Evolutionary conservation across 1,140 invertebrate genomes (phyloP), one percentile per base, ranked within the genome.

Genomic region (Meloidogyne floridensis): DNA sequence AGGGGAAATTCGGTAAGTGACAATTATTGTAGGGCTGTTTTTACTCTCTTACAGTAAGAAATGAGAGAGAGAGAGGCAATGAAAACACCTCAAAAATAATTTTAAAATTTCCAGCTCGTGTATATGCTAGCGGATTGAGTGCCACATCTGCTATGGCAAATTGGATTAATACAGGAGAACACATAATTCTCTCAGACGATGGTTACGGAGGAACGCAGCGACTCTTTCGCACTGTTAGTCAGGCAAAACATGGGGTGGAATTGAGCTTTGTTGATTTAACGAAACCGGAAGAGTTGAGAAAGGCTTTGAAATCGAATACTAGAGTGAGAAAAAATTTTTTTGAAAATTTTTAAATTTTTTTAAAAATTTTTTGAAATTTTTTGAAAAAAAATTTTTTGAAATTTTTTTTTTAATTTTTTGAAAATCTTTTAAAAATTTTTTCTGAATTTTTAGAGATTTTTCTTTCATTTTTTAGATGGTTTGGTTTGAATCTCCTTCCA

Each of bases 401-500:
- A 32, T 32, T 32, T 32, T 32, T 32, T 2, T 32, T 32, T 0
- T 1, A 32, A 32, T 32, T 32, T 20, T 20, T 20, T 20, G 20
- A 20, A 20, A 20, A 20, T 20, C 20, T 20, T 20, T 20, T 20
- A 20, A 20, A 20, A 20, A 20, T 20, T 20, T 20, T 20, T 32
- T 32, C 32, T 32, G 32, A 32, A 32, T 32, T 32, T 32, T 32
- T 32, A 2, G n/a, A 20, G 8, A 18, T 3, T 56, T n/a, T 11
- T 65, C 3, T 51, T 56, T 4, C 0, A 93, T 53, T 65, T 74
- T 82, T 59, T 43, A 82, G 82, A 94, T 98, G 91, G 92, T 99
- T 32, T 99, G 97, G 96, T 91, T 98, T 75, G 98, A 99, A 91
- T 95, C 95, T 0, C 97, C 97, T 2, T 97, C 97, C n/a, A 99